Evolutionary conservation across 2,888 invertebrate species (phyloP), one percentile per base, ranked within the genome.

Genomic region (Cyaniris semiargus): DNA sequence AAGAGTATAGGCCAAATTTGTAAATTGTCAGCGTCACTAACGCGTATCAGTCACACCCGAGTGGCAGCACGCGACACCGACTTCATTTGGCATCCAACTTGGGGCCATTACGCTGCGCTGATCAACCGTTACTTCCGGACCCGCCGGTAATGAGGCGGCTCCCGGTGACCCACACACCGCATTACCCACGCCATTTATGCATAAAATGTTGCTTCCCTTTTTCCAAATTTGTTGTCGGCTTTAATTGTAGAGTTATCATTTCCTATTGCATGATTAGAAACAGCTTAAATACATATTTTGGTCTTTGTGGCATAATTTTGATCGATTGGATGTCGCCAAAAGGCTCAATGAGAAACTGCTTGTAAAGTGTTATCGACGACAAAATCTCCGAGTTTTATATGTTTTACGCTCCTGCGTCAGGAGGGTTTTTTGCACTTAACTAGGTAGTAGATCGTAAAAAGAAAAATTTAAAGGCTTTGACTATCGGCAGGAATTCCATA

Each of bases 51-150:
- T 53, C 74, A 74, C 74, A 27, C 44, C 4, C 38, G 71, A 44
- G 71, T 38, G 38, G 38, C 38, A n/a, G 71, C 71, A 71, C 71
- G 71, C 71, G 71, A 71, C 71, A 38, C 34, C n/a, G 21, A 66
- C 15, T n/a, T 58, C 58, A 66, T 66, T 66, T 66, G 27, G 27
- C 66, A 31, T 31, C 15, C 66, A 31, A 66, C 27, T 13, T 66
- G 44, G 44, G 44, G 72, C 23, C 72, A 48, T 72, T 72, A 48
- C n/a, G 23, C 21, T 58, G 44, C n/a, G 72, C 48, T 53, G 53
- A 74, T 74, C 74, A 74, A 27, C 48, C 74, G 74, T 74, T 48
- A 74, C 74, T 74, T 74, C 74, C 74, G 74, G 23, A 44, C 38
- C 23, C 38, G 10, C 38, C n/a, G 44, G 44, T 72, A 44, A 44